Base-by-base conservation (phyloP, 2,888 invertebrate species). In the Scrobipalpa costella region DNA sequence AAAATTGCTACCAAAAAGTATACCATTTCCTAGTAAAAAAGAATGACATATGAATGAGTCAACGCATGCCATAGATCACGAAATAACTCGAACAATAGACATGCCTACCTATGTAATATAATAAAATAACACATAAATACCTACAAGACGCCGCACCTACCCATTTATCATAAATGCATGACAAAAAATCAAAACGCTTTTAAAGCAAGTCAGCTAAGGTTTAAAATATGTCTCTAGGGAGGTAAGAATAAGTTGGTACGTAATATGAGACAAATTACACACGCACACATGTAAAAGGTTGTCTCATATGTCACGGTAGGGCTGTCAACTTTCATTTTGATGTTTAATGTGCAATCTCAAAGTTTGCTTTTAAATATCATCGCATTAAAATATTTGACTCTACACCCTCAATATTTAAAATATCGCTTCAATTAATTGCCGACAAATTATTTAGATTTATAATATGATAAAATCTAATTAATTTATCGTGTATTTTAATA, bases 51-150 rank as follows among this genome's bases (percentile, higher is more conserved):
- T 7, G 44, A 15, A 63, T 72, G 69, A 70, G 34, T 72, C 69
- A 72, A 62, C 5, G 52, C 3, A 59, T 70, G 47, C 77, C 85
- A 86, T 86, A 85, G 80, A 81, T 82, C 84, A 86, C 83, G 71
- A 74, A 78, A 67, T 64, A 65, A 66, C 61, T 61, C 61, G 62
- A 62, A 70, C 64, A 61, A 62, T 52, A 21, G 38, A 60, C 1
- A 11, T 47, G 60, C 60, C 19, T 65, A 70, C 65, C 66, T 65
- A 63, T 64, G 65, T 66, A 66, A 67, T 68, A 61, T 63, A 13
- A 21, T 15, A 36, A n/a, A 5, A 36, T 9, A 59, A 36, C 36
- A 17, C 17, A 19, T 36, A 59, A 33, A 36, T 36, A 38, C 38
- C 7, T 8, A 52, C 70, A 79, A 81, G 78, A 77, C 68, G 75